Percentiles rank a stretch among this genome's conserved stretches.
Conservation (phyloP, 2,113 vertebrate species). For the Lophius piscatorius region DNA sequence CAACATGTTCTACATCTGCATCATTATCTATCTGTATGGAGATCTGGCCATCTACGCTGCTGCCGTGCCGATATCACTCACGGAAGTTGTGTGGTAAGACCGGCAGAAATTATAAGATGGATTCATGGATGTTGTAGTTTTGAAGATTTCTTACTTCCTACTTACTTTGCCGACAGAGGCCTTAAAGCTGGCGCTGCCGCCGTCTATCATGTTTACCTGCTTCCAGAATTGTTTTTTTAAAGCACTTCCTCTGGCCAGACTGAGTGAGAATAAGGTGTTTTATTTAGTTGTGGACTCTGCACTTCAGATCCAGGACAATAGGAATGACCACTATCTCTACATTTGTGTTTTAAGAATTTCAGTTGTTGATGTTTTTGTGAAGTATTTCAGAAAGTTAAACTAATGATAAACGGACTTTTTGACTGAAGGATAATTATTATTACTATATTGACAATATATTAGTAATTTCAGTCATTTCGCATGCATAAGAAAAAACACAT, state of each 20-base stretch:
- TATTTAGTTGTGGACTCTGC: constrained; percentile 18
- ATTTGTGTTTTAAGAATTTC: neutral
- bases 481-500: too few species aligned
- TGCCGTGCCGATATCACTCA: constrained; percentile 93
- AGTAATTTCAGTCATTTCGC: too few species aligned
- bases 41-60: constrained; percentile 98
- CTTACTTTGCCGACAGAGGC: too few species aligned
- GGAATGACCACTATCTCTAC: constrained; percentile 13
- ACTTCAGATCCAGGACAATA: constrained; percentile 3
- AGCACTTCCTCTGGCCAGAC: constrained; percentile 20
- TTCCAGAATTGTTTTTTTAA: constrained; percentile 71
- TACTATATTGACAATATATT: too few species aligned
- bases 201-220: constrained; percentile 28
- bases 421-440: too few species aligned
- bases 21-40: constrained; percentile 96
- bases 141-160: too few species aligned
- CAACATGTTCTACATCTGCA: constrained; percentile 99
- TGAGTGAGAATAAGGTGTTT: constrained; percentile 42
- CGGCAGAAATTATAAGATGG: neutral
- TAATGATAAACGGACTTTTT: too few species aligned
- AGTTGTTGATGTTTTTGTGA: constrained; percentile 2
- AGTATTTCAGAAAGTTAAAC: neutral
- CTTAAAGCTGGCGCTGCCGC: constrained; percentile 1
- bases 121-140: neutral
- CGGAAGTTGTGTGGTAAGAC: constrained; percentile 98